Evolutionary conservation across 1,140 invertebrate species (phyloP), one percentile per base, ranked within the genome.

Genomic region (Druon quercuslanigerum): DNA sequence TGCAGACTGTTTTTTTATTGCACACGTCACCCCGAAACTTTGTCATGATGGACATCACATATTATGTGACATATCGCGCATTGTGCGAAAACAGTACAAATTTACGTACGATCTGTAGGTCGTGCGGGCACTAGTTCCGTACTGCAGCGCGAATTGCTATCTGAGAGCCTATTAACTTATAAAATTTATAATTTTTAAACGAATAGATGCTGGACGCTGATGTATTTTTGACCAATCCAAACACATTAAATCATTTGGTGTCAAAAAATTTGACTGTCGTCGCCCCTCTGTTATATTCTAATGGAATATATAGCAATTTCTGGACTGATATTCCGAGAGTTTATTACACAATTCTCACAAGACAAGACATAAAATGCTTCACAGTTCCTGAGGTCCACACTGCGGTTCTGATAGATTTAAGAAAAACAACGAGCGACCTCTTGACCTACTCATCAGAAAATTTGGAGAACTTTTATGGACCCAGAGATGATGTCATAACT

Each of bases 281-380:
- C 4, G 95, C 97, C 0, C 98, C 98, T 16, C 95, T 98, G 94
- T 89, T 99, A 8, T 93, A 94, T 77, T 96, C 97, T 0, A 95
- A 97, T 85, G 95, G 96, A 19, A 91, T 97, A 40, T 99, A 99
- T 90, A 98, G 97, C 17, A 99, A 99, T 89, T 99, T 98, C 91
- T 99, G 98, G 98, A 95, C 96, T 84, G 98, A 96, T 14, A 94
- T 95, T 2, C 90, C 94, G n/a, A n/a, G n/a, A 6, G 92, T 97
- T 78, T 98, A 96, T 86, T 94, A 95, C 82, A 93, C 94, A 1
- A 97, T 99, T 57, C 89, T 98, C 70, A 93, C 95, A 77, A 88
- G 94, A 14, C 93, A 97, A 81, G 93, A 94, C 70, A 86, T 88
- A 2, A 97, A 97, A 2, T 96, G 96, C 86, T 96, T 96, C 85